Evolutionary conservation across 2,797 vertebrate genomes (phyloP).

Genomic region (Cercopithecus mitis): DNA sequence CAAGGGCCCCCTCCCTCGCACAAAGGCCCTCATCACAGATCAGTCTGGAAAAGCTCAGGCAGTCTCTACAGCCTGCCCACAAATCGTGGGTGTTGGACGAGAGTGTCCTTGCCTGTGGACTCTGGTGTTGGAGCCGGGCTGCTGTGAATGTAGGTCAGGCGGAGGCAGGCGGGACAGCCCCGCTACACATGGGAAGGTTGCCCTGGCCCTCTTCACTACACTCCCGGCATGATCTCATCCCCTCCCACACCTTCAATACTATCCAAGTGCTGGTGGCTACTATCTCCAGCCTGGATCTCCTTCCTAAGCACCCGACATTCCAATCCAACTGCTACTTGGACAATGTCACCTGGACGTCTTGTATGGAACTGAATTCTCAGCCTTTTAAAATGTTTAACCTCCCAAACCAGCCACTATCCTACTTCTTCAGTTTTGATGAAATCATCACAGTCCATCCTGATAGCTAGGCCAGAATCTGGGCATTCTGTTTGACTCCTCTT

Average conservation of each 20-base stretch:
- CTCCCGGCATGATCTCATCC: slow-evolving; percentile 8
- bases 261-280: not conserved
- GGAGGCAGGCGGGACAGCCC: not conserved
- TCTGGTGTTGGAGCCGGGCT: not conserved
- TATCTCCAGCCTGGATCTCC: not conserved
- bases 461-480: not conserved
- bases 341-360: not conserved
- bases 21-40: accelerated
- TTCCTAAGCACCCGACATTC: not conserved
- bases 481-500: not conserved
- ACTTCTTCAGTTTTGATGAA: not conserved
- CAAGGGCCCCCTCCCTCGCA: too few relatives aligned
- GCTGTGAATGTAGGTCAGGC: not conserved
- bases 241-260: not conserved
- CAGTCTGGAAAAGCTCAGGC: not conserved
- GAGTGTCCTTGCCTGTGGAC: not conserved
- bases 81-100: accelerated
- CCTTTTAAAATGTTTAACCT: not conserved
- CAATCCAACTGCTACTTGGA: not conserved
- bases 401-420: not conserved
- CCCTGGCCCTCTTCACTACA: not conserved
- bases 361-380: not conserved
- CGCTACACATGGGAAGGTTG: not conserved
- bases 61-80: accelerated
- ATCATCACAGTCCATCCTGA: not conserved